Conservation (phyloP, 2,888 invertebrate genomes). For the Lathronympha strigana region DNA sequence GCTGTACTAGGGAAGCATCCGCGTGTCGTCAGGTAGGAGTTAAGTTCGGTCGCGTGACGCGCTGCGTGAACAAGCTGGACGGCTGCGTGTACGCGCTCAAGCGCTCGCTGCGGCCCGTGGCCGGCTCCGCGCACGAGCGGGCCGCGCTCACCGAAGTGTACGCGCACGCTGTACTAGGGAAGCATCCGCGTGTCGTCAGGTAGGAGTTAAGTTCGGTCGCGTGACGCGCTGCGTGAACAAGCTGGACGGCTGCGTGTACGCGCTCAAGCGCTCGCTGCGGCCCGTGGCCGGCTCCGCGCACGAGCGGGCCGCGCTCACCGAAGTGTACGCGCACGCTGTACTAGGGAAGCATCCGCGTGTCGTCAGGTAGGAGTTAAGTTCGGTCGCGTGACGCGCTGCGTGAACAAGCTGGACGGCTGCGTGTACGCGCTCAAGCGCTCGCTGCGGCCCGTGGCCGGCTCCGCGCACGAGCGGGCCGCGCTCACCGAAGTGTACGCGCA, state of each 20-base stretch:
- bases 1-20: slow-evolving; percentile 94
- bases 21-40: slow-evolving; percentile 55
- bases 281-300: slow-evolving; percentile 94
- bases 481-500: slow-evolving; percentile 97
- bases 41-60: slow-evolving; percentile 94
- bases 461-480: slow-evolving; percentile 91
- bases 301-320: slow-evolving; percentile 93
- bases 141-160: slow-evolving; percentile 96
- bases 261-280: slow-evolving; percentile 90
- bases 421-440: slow-evolving; percentile 87
- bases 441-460: slow-evolving; percentile 94
- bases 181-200: slow-evolving; percentile 81
- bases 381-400: no score
- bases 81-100: slow-evolving; percentile 73
- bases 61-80: slow-evolving; percentile 77
- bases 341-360: slow-evolving; percentile 88
- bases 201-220: slow-evolving; percentile 90
- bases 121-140: slow-evolving; percentile 92
- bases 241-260: neutral
- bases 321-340: slow-evolving; percentile 97
- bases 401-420: neutral
- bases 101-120: slow-evolving; percentile 93
- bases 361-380: slow-evolving; percentile 64
- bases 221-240: slow-evolving; percentile 88
- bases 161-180: slow-evolving; percentile 95